These are phyloP conservation scores for Marmota monax DNA, from an alignment of 2,113 vertebrate genomes.

Conservation along the genomic window DNA sequence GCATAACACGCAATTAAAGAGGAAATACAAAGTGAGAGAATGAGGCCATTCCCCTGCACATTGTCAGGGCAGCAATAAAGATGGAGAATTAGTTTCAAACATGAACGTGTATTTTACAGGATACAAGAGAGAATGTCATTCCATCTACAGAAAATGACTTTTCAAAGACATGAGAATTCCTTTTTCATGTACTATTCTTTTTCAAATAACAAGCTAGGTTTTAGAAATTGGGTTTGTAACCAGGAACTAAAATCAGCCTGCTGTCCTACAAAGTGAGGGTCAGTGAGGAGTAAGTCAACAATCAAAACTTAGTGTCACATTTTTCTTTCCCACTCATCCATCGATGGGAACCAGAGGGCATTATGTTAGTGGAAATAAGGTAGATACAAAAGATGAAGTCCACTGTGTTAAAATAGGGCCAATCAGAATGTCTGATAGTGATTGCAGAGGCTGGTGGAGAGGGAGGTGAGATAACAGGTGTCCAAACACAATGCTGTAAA, in stretches of 20 bases:
- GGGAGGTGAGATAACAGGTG: not conserved
- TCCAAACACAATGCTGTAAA: not conserved
- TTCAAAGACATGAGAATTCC: not conserved
- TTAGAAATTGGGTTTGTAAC: not conserved
- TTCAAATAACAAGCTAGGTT: not conserved
- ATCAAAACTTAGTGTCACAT: not conserved
- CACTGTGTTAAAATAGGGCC: no score
- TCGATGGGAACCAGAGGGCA: not conserved
- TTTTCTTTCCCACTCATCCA: not conserved
- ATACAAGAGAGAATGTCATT: not conserved
- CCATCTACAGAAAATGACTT: not conserved
- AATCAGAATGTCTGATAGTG: no score
- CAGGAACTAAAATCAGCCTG: not conserved
- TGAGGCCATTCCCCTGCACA: not conserved
- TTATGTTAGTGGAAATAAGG: not conserved
- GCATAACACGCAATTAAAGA: not conserved
- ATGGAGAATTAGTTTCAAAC: not conserved
- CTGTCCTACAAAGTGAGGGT: not conserved
- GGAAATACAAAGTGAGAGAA: not conserved
- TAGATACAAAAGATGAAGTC: not conserved
- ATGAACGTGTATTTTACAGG: not conserved
- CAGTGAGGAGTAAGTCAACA: not conserved
- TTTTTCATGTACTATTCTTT: not conserved
- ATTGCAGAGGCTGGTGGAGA: not conserved
- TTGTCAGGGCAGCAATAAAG: not conserved